phyloP scores from a whole-genome alignment of 2,113 vertebrate species.

The Corvus moneduloides region DNA sequence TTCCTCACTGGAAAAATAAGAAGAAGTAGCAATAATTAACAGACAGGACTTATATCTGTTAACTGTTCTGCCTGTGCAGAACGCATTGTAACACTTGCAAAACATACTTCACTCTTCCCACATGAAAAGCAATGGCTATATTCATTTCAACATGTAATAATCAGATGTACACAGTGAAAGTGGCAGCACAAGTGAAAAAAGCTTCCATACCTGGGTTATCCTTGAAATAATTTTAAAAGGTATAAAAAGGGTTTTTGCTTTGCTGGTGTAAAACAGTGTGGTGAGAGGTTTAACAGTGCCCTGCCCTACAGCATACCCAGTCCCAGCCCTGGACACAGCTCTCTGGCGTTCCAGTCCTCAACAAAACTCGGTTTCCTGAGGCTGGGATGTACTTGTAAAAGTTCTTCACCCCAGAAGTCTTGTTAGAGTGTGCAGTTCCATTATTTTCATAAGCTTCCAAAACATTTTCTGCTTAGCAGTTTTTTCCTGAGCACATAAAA shows the following conservation, averaged over 20 bases:
- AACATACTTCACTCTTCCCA: background rate
- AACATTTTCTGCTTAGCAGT: background rate
- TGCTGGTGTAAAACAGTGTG: background rate
- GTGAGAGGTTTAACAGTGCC: background rate
- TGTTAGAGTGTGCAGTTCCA: background rate
- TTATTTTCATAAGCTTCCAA: background rate
- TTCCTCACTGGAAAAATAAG: background rate
- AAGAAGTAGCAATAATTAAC: background rate
- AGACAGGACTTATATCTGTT: background rate
- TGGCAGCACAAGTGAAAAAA: background rate
- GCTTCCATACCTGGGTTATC: background rate
- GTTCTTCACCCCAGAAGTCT: background rate
- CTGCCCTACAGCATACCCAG: background rate
- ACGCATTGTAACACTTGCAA: background rate
- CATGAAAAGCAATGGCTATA: background rate
- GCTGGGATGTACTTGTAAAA: background rate
- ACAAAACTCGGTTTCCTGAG: background rate
- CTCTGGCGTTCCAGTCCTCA: background rate
- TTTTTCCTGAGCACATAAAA: background rate
- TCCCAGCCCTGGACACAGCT: background rate
- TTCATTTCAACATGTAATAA: background rate
- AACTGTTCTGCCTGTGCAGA: background rate
- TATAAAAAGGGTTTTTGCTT: background rate
- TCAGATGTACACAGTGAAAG: background rate
- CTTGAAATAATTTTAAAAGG: background rate